Evolutionary conservation across 1,140 invertebrate genomes (phyloP), one percentile per base, ranked within the genome.

Genomic region (Phymastichus coffea): DNA sequence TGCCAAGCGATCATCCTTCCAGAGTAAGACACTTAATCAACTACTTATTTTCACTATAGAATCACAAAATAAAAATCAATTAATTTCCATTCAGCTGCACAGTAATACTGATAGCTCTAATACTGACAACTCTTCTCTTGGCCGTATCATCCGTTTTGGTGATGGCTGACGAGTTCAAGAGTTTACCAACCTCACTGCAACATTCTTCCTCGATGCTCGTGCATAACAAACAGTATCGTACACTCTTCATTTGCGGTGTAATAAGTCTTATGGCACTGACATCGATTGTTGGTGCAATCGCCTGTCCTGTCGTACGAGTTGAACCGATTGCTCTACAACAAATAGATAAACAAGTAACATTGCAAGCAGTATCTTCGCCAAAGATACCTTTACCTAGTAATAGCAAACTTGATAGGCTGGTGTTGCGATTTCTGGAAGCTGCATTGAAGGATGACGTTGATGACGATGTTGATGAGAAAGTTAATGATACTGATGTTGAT

Each of bases 131-230:
- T 0, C 52, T 89, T 1, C 71, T 90, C 3, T 77, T 93, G 30
- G 82, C 84, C 14, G 75, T 83, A 1, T 88, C 87, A 4, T 86
- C 90, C 35, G 73, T 91, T 8, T 71, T 93, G 12, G 91, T 93
- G 9, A 92, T 95, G 91, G 89, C 91, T 1, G 92, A 93, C 69
- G 91, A 94, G 74, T 92, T 93, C 73, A 81, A 85, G 41, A 82
- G 84, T 23, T 70, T 89, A 2, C 85, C 88, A 1, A 77, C 78
- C 15, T 81, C 77, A 38, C 73, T 94, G 1, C 85, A 87, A 46
- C 81, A 82, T n/a, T 84, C 88, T 15, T 93, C 91, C 0, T 87
- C 85, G 0, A 84, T 85, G 51, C 74, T 95, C 49, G 88, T 89
- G 1, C 85, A 87, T 63, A 86, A 88, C 51, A 82, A 88, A 9